A percentile compares a stretch with the other conserved stretches of the same genome.
Conservation (phyloP, 92 coral and sea anemone genomes). For the Diadumene lineata region DNA sequence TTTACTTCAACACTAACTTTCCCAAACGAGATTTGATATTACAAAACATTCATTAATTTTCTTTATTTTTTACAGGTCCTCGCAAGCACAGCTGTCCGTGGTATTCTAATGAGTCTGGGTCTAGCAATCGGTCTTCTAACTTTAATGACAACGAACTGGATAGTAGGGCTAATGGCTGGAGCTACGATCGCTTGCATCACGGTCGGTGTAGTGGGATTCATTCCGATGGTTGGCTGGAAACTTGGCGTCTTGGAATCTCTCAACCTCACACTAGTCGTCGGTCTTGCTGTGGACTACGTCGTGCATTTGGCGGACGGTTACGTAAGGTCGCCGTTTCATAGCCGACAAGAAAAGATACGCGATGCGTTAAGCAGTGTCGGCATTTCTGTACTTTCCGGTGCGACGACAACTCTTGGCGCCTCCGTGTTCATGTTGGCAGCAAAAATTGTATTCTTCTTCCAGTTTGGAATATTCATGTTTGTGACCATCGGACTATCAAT, state of each 20-base stretch:
- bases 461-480: constrained; percentile 95
- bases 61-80: constrained; percentile 58
- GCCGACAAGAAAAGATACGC: constrained; percentile 74
- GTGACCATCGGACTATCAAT: constrained; percentile 94
- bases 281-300: constrained; percentile 95
- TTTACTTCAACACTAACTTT: no score
- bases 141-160: constrained; percentile 91
- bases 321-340: constrained; percentile 66
- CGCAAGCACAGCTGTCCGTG: constrained; percentile 93
- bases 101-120: constrained; percentile 80
- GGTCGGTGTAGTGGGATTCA: constrained; percentile 87
- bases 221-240: constrained; percentile 94
- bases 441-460: constrained; percentile 90
- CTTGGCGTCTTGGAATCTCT: constrained; percentile 93
- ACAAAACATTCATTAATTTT: background rate
- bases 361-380: constrained; percentile 90
- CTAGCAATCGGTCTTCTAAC: constrained; percentile 79
- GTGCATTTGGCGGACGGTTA: constrained; percentile 97
- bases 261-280: constrained; percentile 91
- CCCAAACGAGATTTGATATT: no score
- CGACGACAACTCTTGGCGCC: constrained; percentile 90
- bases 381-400: constrained; percentile 91
- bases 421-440: constrained; percentile 98
- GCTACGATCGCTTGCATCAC: constrained; percentile 82
- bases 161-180: constrained; percentile 89